These are phyloP conservation scores for Drosophila ananassae DNA, from an alignment of 1,140 invertebrate genomes.

Conservation along the genomic window DNA sequence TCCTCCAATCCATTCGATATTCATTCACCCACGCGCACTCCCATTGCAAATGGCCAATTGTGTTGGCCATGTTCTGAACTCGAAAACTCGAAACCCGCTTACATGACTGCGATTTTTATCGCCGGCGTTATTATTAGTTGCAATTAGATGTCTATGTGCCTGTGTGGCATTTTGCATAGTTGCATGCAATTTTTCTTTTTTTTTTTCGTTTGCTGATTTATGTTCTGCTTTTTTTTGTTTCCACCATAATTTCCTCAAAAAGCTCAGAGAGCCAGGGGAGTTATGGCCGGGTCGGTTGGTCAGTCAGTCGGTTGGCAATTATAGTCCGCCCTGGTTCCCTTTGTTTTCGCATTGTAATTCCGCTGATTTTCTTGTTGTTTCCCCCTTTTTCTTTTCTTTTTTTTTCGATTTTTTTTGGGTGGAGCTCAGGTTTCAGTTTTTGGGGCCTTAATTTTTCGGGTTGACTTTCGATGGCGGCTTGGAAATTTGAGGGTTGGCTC, in stretches of 20 bases:
- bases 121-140: slow-evolving; percentile 77
- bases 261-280: slow-evolving; percentile 8
- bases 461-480: slow-evolving; percentile 39
- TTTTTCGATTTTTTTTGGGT: slow-evolving; percentile 15
- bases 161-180: slow-evolving; percentile 69
- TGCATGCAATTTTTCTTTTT: slow-evolving; percentile 59
- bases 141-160: slow-evolving; percentile 75
- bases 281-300: slow-evolving; percentile 40
- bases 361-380: slow-evolving; percentile 7
- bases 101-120: slow-evolving; percentile 63
- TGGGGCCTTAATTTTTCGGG: slow-evolving; percentile 10
- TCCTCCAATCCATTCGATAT: slow-evolving; percentile 22
- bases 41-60: slow-evolving; percentile 61
- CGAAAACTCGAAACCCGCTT: slow-evolving; percentile 8
- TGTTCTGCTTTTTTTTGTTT: slow-evolving; percentile 28
- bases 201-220: slow-evolving; percentile 56
- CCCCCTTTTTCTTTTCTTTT: not conserved
- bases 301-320: slow-evolving; percentile 36
- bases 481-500: slow-evolving; percentile 44
- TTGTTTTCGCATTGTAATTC: slow-evolving; percentile 48
- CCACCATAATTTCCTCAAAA: slow-evolving; percentile 45
- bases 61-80: slow-evolving; percentile 45
- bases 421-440: slow-evolving; percentile 19
- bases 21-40: slow-evolving; percentile 39
- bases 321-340: slow-evolving; percentile 46